Evolutionary conservation across 2,888 invertebrate genomes (phyloP), one percentile per base, ranked within the genome.

Genomic region (Lasioglossum lativentre): DNA sequence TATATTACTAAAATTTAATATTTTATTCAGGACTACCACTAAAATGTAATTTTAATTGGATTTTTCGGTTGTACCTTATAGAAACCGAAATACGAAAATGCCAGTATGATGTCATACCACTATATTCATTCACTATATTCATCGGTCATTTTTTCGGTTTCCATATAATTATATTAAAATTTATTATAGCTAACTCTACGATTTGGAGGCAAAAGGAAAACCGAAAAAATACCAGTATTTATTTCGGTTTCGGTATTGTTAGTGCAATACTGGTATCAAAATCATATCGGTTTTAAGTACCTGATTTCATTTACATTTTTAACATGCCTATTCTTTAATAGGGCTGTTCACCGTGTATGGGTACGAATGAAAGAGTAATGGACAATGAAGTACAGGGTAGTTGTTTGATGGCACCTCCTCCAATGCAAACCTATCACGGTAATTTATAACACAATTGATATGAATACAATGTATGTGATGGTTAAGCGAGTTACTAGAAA

Each of bases 341-440:
- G 94, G 89, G 91, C 76, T 94, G 93, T 83, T 87, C 92, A 80
- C 94, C 94, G 27, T 94, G 94, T 86, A 91, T 91, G 84, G 92
- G 89, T 85, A 89, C 94, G 75, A 94, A 93, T 78, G 94, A 95
- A 73, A 92, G 93, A 88, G 90, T 93, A 82, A 88, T 91, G 87
- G 94, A 94, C 72, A 87, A 92, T 79, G 95, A 95, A 86, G 91
- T 93, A 75, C 89, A 92, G 63, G 87, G 88, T 63, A 94, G 92
- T 87, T 94, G 94, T 87, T 89, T 93, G 83, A 92, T 94, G 89
- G 93, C 93, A 66, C 94, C 94, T 59, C 94, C 94, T 63, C 93
- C 93, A 40, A 93, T 95, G 86, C 95, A 93, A 89, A 83, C 92
- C 85, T 95, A 94, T 88, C 94, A 94, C 87, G 94, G 95, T 95